Percentiles rank a stretch among this genome's conserved stretches.
Conservation (phyloP, 1,140 invertebrate genomes). For the Andricus grossulariae region DNA sequence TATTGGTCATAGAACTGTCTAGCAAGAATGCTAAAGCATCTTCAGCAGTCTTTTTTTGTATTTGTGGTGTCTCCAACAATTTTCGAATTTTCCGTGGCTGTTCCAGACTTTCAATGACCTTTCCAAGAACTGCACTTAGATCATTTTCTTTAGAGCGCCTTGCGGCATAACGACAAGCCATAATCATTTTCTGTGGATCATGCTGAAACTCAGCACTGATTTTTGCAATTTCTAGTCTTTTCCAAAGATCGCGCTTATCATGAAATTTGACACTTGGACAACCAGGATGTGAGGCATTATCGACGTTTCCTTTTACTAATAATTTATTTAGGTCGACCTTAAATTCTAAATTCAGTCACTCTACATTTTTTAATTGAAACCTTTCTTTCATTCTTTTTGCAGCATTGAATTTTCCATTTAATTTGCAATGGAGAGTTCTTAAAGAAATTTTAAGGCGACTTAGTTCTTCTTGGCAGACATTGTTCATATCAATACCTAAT, state of each 20-base stretch:
- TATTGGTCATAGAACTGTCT: background rate
- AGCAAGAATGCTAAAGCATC: slow-evolving; percentile 4
- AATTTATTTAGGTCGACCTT: background rate
- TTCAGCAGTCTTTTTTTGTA: background rate
- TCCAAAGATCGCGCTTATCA: background rate
- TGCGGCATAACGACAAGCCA: background rate
- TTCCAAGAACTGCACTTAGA: background rate
- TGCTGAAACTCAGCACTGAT: background rate
- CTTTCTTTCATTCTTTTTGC: too few relatives aligned
- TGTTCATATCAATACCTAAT: too few relatives aligned
- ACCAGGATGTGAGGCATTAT: background rate
- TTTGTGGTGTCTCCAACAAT: background rate
- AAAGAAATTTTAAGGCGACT: too few relatives aligned
- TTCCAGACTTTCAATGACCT: background rate
- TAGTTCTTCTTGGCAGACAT: too few relatives aligned
- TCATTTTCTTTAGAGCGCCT: background rate
- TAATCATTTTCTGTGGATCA: background rate
- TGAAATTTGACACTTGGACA: background rate
- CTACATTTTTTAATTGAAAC: background rate
- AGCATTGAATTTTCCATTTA: too few relatives aligned
- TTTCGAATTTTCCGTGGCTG: background rate
- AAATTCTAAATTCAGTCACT: background rate
- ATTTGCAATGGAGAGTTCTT: too few relatives aligned
- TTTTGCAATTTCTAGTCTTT: background rate
- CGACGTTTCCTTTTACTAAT: background rate